phyloP scores from a whole-genome alignment of 1,140 invertebrate genomes.

The Gryon sp. region DNA sequence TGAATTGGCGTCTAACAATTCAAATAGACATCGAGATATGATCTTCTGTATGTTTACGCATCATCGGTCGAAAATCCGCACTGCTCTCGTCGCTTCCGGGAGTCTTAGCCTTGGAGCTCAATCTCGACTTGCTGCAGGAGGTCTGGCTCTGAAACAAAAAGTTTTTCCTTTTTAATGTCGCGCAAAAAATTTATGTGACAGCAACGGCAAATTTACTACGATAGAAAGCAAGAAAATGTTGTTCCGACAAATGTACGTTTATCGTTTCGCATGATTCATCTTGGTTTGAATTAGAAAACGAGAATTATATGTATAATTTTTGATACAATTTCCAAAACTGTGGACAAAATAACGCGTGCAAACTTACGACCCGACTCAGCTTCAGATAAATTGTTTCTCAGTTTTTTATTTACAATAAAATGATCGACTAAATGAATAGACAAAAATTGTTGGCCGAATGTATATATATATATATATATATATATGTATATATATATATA shows the following conservation, averaged over 20 bases:
- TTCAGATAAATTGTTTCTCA: too few species aligned
- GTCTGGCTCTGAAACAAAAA: constrained; percentile 76
- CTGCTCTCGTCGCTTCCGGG: background rate
- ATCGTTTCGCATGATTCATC: constrained; percentile 8
- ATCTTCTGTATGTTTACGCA: constrained; percentile 47
- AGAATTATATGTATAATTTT: constrained; percentile 51
- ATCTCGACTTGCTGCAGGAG: constrained; percentile 77
- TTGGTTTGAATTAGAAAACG: constrained; percentile 34
- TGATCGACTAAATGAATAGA: background rate
- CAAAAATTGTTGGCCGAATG: constrained; percentile 34
- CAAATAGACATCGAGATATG: constrained; percentile 11
- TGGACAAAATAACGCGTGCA: too few species aligned
- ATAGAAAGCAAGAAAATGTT: constrained; percentile 46
- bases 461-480: too few species aligned
- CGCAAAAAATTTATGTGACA: constrained; percentile 53
- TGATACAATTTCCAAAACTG: constrained; percentile 31
- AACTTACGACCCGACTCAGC: background rate
- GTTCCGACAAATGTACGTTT: constrained; percentile 39
- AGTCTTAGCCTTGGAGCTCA: constrained; percentile 69
- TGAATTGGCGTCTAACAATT: constrained; percentile 27
- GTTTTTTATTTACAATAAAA: constrained; percentile 8
- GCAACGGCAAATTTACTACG: constrained; percentile 50
- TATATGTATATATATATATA: too few species aligned
- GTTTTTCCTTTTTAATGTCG: constrained; percentile 53
- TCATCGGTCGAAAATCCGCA: constrained; percentile 23